A percentile compares a stretch with the other conserved stretches of the same genome.
These are phyloP conservation scores for Onychostoma macrolepis DNA, from an alignment of 2,113 vertebrate species.

Conservation along the genomic window DNA sequence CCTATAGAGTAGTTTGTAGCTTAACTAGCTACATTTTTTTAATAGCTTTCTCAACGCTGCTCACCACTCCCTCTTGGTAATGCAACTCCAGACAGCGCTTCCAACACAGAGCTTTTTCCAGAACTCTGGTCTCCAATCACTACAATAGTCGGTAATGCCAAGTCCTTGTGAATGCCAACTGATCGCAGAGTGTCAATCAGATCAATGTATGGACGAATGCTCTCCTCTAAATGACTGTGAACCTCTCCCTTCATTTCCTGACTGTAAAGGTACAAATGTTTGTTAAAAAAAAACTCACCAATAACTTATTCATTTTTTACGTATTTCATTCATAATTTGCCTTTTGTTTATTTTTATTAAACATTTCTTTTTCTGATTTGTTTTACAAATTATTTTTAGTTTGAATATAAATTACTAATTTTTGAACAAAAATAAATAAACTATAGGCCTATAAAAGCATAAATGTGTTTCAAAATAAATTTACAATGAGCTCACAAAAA, in stretches of 20 bases:
- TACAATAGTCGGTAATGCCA: too few relatives aligned
- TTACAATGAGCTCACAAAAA: not conserved
- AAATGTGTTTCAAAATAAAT: not conserved
- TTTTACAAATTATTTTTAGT: not conserved
- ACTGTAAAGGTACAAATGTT: too few relatives aligned
- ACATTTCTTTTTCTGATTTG: not conserved
- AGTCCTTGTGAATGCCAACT: too few relatives aligned
- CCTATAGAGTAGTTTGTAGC: too few relatives aligned
- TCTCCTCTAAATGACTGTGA: too few relatives aligned
- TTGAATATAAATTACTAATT: not conserved
- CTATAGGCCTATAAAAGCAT: not conserved
- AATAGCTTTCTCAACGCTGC: not conserved
- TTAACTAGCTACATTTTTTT: too few relatives aligned
- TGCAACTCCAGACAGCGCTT: conserved; percentile 64
- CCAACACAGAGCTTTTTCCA: conserved; percentile 66
- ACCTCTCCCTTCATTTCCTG: too few relatives aligned
- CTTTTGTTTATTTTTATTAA: not conserved
- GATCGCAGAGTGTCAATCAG: too few relatives aligned
- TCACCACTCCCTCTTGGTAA: conserved; percentile 62
- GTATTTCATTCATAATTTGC: not conserved
- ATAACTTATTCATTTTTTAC: not conserved
- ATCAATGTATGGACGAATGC: too few relatives aligned
- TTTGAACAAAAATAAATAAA: not conserved
- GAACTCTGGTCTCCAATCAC: too few relatives aligned
- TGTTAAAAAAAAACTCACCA: too few relatives aligned